Evolutionary conservation across 2,113 vertebrate genomes (phyloP), one percentile per base, ranked within the genome.

Genomic region (Aphyosemion australe): DNA sequence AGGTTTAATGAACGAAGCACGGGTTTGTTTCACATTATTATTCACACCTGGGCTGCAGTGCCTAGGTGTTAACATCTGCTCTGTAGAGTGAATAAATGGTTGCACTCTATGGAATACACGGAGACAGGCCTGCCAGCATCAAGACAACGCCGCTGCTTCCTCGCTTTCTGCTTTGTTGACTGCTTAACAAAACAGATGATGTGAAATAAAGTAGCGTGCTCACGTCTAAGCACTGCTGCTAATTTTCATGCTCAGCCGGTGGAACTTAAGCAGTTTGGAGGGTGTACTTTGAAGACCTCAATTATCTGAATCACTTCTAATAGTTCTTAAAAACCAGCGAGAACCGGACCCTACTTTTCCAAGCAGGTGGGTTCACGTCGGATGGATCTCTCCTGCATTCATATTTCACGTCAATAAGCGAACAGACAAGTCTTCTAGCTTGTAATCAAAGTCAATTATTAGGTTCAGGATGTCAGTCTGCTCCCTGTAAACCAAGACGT

Each of bases 361-460:
- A 65, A 59, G 14, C 54, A 34, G 18, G 50, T 57, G 14, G 26
- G 11, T 49, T 58, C 26, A 19, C 60, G 34, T 64, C 56, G 46
- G 37, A 71, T 37, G 34, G 58, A 67, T 70, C 42, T 73, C 54
- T 37, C 3, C 19, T 14, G 66, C n/a, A 72, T 77, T 61, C 37
- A 69, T 74, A 48, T 74, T 66, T 66, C 45, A 45, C 67, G 65
- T 72, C 76, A 84, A 55, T 72, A 76, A 72, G 32, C 70, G 52
- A 70, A 67, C 41, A 69, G 65, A 60, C 43, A 61, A 42, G 47
- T 74, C 66, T 64, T 70, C 65, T n/a, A 53, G 45, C 61, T 74
- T 72, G 51, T 77, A 80, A 78, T 88, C 67, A 82, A 53, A 77
- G 72, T 76, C 75, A 84, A 61, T 88, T 75, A 77, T 80, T 73